Percentiles rank a stretch among this genome's conserved stretches.
These are phyloP conservation scores for Ceratosolen solmsi DNA, from an alignment of 1,140 invertebrate species.

Conservation along the genomic window DNA sequence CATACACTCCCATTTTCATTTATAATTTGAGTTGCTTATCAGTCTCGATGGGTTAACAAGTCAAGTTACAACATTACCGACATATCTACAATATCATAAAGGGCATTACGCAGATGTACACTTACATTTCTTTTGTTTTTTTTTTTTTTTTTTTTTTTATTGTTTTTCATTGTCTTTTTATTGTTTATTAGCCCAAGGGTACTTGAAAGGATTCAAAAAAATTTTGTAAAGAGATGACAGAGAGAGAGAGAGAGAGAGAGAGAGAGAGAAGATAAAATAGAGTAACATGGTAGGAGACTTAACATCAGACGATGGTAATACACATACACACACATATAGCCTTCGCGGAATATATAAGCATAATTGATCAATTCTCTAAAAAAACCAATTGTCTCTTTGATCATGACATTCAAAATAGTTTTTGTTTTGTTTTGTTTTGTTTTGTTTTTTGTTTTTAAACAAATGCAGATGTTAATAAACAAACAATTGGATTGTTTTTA, in stretches of 20 bases:
- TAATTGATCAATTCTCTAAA: constrained; percentile 37
- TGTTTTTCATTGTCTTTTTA: too few relatives aligned
- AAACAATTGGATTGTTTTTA: too few relatives aligned
- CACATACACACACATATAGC: constrained; percentile 5
- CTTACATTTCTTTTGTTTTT: constrained; percentile 7
- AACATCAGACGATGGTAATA: constrained; percentile 21
- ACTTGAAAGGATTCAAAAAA: constrained; percentile 8
- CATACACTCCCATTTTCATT: constrained; percentile 44
- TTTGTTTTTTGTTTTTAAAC: not conserved
- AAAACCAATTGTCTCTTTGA: constrained; percentile 23
- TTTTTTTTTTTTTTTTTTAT: not conserved
- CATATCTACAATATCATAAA: constrained; percentile 45
- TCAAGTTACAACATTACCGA: constrained; percentile 46
- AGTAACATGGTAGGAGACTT: not conserved
- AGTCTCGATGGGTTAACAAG: constrained; percentile 51
- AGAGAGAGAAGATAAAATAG: not conserved
- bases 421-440: too few relatives aligned
- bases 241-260: not conserved
- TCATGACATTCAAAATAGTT: not conserved
- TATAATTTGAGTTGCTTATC: constrained; percentile 50
- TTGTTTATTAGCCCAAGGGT: not conserved
- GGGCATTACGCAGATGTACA: constrained; percentile 44
- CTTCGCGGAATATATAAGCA: too few relatives aligned
- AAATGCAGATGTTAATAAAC: too few relatives aligned
- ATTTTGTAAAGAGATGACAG: constrained; percentile 3